Percentiles rank a stretch among this genome's conserved stretches.
Conservation (phyloP, 2,888 invertebrate species). For the Drosophila seclusa region DNA sequence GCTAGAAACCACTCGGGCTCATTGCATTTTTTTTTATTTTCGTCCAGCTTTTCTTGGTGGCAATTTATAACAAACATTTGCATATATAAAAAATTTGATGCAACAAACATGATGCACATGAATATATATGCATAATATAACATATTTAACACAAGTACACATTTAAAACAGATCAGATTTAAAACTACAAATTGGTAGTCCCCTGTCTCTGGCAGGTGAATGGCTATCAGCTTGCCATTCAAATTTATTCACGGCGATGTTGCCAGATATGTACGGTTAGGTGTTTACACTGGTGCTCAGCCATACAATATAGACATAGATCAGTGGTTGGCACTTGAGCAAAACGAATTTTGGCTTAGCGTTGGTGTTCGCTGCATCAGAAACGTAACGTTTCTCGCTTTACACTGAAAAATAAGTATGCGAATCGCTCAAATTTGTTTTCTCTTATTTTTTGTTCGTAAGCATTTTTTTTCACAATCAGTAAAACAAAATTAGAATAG, state of each 20-base stretch:
- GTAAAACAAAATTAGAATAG: not conserved
- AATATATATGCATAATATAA: not conserved
- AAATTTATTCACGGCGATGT: not conserved
- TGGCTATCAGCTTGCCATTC: not conserved
- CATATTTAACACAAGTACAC: not conserved
- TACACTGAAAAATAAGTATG: not conserved
- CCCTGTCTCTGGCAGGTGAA: not conserved
- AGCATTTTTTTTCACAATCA: not conserved
- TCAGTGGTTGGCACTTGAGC: not conserved
- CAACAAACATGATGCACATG: not conserved
- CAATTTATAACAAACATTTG: too few relatives aligned
- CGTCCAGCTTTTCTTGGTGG: not conserved
- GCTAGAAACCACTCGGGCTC: not conserved
- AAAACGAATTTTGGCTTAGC: not conserved
- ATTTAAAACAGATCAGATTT: not conserved
- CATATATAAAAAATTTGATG: too few relatives aligned
- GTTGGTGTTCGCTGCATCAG: not conserved
- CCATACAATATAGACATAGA: not conserved
- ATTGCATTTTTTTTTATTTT: not conserved
- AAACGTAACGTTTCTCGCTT: not conserved
- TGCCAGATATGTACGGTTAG: not conserved
- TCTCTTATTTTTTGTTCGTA: not conserved
- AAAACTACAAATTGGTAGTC: not conserved
- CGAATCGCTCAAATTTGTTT: not conserved
- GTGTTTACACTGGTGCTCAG: not conserved